A percentile compares a stretch with the other conserved stretches of the same genome.
Evolutionary conservation across 2,113 vertebrate species (phyloP).

Genomic region (Accipiter virgatus): DNA sequence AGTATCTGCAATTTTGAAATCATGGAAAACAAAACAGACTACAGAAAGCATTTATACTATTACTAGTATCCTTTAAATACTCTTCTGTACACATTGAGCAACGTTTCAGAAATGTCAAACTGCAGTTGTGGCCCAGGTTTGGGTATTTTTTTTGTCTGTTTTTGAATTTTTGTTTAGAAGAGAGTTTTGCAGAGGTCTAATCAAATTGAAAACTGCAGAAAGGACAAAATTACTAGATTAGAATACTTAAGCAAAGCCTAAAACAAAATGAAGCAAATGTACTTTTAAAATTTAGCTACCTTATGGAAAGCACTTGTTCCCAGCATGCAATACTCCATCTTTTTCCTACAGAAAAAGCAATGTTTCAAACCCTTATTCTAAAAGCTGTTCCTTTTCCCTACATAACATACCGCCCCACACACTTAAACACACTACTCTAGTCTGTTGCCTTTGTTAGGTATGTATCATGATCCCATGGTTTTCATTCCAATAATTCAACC

Average conservation of each 20-base stretch:
- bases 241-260: conserved; percentile 51
- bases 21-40: background rate
- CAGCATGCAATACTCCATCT: conserved; percentile 71
- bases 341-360: conserved; percentile 70
- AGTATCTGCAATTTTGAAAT: background rate
- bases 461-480: background rate
- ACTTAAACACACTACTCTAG: background rate
- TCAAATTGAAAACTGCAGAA: conserved; percentile 56
- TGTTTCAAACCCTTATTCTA: conserved; percentile 67
- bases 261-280: conserved; percentile 53
- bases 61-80: background rate
- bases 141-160: background rate
- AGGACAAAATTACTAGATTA: conserved; percentile 50
- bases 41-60: background rate
- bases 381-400: conserved; percentile 33
- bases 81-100: background rate
- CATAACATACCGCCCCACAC: background rate
- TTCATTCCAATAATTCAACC: background rate
- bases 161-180: conserved; percentile 24
- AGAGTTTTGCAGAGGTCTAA: conserved; percentile 45
- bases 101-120: background rate
- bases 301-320: conserved; percentile 68
- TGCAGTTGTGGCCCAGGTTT: conserved; percentile 29
- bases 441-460: background rate
- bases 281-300: conserved; percentile 68